These are phyloP conservation scores for Heteromurus nitidus DNA, from an alignment of 2,888 invertebrate genomes.

Conservation along the genomic window DNA sequence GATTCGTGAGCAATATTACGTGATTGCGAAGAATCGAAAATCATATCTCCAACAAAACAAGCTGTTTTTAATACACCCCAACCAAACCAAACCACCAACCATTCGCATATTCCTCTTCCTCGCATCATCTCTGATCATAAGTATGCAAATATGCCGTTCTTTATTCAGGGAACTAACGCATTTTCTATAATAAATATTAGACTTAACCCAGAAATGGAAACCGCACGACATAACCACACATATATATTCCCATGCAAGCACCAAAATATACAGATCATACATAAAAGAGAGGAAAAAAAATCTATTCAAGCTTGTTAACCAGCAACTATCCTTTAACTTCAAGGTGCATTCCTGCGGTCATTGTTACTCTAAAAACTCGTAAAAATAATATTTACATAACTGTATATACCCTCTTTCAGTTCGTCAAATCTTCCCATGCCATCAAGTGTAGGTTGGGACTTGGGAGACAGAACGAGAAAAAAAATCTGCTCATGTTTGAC, in stretches of 20 bases:
- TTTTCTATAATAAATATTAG: no score
- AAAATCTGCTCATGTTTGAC: no score
- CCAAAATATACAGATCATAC: background rate
- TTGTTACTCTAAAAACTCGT: constrained; percentile 22
- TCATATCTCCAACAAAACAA: no score
- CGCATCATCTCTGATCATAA: no score
- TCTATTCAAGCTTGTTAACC: constrained; percentile 6
- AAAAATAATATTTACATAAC: constrained; percentile 44
- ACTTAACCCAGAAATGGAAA: constrained; percentile 39
- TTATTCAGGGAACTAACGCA: no score
- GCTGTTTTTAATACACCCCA: no score
- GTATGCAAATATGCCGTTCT: no score
- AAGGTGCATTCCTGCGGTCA: constrained; percentile 20
- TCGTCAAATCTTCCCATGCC: background rate
- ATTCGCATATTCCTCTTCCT: no score
- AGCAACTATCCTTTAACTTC: background rate
- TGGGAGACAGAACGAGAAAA: no score
- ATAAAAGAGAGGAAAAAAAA: background rate
- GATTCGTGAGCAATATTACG: constrained; percentile 24
- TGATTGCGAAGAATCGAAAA: background rate
- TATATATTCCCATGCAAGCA: background rate
- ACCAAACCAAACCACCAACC: no score
- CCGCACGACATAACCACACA: background rate
- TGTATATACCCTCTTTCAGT: constrained; percentile 13
- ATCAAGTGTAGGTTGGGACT: no score